These are phyloP conservation scores for Chroicocephalus ridibundus DNA, from an alignment of 2,113 vertebrate species.

Conservation along the genomic window DNA sequence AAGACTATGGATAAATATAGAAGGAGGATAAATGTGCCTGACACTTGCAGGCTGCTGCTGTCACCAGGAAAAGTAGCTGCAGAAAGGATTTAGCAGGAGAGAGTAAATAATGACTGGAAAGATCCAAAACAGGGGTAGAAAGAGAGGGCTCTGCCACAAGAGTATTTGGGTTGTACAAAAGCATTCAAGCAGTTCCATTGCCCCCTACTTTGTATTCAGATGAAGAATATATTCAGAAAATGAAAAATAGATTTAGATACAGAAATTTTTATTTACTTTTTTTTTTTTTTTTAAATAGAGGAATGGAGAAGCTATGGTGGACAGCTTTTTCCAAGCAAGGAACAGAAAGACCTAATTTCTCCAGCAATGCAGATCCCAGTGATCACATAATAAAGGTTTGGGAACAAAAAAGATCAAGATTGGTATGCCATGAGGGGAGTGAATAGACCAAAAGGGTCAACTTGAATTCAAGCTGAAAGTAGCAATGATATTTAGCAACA, in stretches of 20 bases:
- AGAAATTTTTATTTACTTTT: background rate
- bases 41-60: background rate
- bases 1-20: conserved; percentile 29
- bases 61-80: background rate
- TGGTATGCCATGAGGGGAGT: background rate
- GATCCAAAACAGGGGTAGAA: background rate
- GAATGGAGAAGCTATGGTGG: background rate
- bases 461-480: background rate
- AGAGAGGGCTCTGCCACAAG: background rate
- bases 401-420: background rate
- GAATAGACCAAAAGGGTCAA: background rate
- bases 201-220: background rate
- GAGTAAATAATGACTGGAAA: conserved; percentile 17
- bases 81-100: conserved; percentile 5
- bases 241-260: background rate
- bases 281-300: background rate
- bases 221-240: background rate
- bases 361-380: background rate
- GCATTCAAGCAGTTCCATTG: background rate
- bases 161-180: background rate
- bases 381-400: background rate
- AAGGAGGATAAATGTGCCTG: conserved; percentile 26
- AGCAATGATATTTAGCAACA: background rate
- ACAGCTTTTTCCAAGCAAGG: background rate
- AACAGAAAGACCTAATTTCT: background rate